Base-by-base conservation (phyloP, 2,113 vertebrate genomes). In the Prunella himalayana region DNA sequence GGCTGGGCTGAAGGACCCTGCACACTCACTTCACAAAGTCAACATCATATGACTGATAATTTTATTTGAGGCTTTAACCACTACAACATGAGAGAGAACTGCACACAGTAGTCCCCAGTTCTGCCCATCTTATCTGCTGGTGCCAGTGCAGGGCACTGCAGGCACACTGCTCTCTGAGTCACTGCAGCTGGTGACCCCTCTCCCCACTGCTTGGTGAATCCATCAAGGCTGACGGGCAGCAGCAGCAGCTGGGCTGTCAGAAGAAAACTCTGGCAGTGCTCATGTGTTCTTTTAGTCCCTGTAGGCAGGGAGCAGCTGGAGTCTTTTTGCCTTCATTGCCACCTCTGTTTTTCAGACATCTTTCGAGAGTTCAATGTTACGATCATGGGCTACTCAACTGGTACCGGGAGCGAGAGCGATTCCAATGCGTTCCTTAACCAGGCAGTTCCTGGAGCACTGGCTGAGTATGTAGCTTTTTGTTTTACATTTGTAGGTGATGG, bases 371-470 rank as follows among this genome's bases (percentile, higher is more conserved):
- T 99, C 94, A 98, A 98, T 84, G 69, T 75, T 39, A 64, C 50
- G 0, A 86, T 99, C 65, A 69, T 61, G 9, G 99, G 99, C 88
- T 99, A 98, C 27, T 98, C 99, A 0, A 79, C 95, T 13, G 98
- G 98, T 85, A 96, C 59, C 0, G 98, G 99, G 8, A 77, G 57
- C 0, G 87, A 92, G 47, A 70, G 73, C 19, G 73, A 88, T 13
- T 42, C 89, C 0, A 66, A 83, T 22, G 97, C 99, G 0, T 99
- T 98, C 96, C 97, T 99, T 82, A 99, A 99, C 95, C 99, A 98
- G 96, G 99, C 99, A 60, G 98, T 99, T 70, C 82, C 99, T 6
- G 98, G 98, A 97, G 98, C 99, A 13, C 96, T 97, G 91, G 97
- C 98, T 93, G 93, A 95, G 98, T 98, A 98, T 0, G 96, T 64